Base-by-base conservation (phyloP, 2,113 vertebrate species). In the Origma solitaria region DNA sequence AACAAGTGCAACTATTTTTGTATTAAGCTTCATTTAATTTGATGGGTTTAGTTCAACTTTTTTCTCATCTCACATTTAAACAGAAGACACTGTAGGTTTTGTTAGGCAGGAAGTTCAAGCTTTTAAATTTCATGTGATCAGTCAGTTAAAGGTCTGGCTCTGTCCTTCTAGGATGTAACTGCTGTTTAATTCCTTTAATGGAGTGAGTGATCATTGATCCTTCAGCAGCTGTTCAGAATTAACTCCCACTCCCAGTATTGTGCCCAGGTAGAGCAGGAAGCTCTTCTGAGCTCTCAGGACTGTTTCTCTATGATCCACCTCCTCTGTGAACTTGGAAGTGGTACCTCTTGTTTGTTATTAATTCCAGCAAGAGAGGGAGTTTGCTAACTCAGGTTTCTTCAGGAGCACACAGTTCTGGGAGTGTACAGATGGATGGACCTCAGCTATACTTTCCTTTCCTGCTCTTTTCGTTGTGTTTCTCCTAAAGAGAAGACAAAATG, bases 341-440 rank as follows among this genome's bases (percentile, higher is more conserved):
- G 30, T 84, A 22, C 25, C 23, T 60, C 28, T 75, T 53, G 15
- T 56, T 70, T 3, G 1, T 37, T 57, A 7, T 79, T 57, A 85
- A 58, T 76, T 65, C 51, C 40, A 68, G n/a, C 33, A 68, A 66
- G n/a, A 69, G 31, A 81, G 16, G 38, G 40, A 62, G 11, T 73
- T 61, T 58, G 22, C 15, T 78, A 40, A 60, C 53, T 75, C 23
- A 22, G 23, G 5, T 54, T 18, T 71, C 27, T 24, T 66, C 33
- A 64, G 44, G 38, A 73, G 12, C 35, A 82, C 44, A 18, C 38
- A 60, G 57, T 78, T 75, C 80, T 54, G 49, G 35, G 18, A 69
- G 13, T 42, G 25, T 1, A 6, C 22, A 42, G 42, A 28, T 0
- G 0, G 53, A 57, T 42, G n/a, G 8, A 76, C 22, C 7, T 50